Base-by-base conservation (phyloP, 1,140 invertebrate species). In the Ceratina japonica region DNA sequence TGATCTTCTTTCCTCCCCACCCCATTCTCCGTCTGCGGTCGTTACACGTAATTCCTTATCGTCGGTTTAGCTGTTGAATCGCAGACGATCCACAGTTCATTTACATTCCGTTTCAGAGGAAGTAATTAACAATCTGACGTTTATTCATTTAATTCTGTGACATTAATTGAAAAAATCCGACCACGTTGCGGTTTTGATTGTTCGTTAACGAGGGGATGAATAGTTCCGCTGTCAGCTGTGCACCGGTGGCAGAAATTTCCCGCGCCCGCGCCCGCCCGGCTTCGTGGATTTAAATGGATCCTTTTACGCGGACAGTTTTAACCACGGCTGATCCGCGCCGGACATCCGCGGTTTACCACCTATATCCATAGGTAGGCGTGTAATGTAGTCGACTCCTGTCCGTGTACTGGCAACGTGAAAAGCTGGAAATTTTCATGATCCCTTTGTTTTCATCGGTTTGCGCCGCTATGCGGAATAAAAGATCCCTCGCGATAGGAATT, bases 221-320 rank as follows among this genome's bases (percentile, higher is more conserved):
- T 59, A 59, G 52, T n/a, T 31, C 15, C 20, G 62, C 52, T 22
- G 77, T 64, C 52, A 49, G 54, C 31, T 13, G 51, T 15, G 62
- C 27, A 52, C 64, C 76, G 65, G 54, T 27, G 65, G 70, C 77
- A 64, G 63, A 64, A 84, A 85, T 84, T 85, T 81, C 58, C 79
- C 75, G 66, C 61, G 68, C 54, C 44, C 79, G 37, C 37, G 75
- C 37, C 54, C 72, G 18, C 3, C 64, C 76, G 59, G 58, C 83
- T 52, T 58, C 58, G 64, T 85, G 63, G 75, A 82, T 86, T 85
- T 86, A 86, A 86, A 86, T 85, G 84, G 75, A 78, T 74, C 80
- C 83, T 86, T 85, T 86, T 85, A 79, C 83, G 83, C 70, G 80
- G 83, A 63, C 83, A 71, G 52, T 74, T 81, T 86, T 79, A 82